A percentile compares a stretch with the other conserved stretches of the same genome.
These are phyloP conservation scores for Holacanthella duospinosa DNA, from an alignment of 2,888 invertebrate genomes.

Conservation along the genomic window DNA sequence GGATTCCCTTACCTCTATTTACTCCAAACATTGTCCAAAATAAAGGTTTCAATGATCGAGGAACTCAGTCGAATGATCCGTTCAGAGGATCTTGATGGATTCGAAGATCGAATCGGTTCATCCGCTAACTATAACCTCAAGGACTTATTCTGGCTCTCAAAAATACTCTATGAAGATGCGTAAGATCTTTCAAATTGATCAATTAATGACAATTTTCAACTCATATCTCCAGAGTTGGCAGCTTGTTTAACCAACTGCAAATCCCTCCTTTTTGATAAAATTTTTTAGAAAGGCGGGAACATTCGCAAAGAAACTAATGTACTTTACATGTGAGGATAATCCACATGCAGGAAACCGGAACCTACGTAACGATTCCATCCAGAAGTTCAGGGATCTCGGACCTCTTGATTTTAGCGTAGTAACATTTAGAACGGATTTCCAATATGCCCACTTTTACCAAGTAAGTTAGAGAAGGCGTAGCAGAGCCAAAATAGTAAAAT, in stretches of 20 bases:
- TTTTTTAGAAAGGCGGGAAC: slow-evolving; percentile 25
- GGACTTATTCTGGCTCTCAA: slow-evolving; percentile 30
- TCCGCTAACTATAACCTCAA: slow-evolving; percentile 22
- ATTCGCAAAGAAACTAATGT: slow-evolving; percentile 27
- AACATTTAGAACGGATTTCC: slow-evolving; percentile 26
- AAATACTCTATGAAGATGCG: slow-evolving; percentile 30
- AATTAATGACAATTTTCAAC: background rate
- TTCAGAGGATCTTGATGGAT: slow-evolving; percentile 23
- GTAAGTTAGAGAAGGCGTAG: background rate
- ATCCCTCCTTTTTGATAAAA: too few relatives aligned
- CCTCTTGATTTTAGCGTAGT: slow-evolving; percentile 28
- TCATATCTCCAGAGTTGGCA: background rate
- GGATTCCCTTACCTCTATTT: slow-evolving; percentile 26
- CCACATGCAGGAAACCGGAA: slow-evolving; percentile 23
- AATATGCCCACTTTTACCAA: slow-evolving; percentile 12
- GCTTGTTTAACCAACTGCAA: too few relatives aligned
- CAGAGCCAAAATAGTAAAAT: background rate
- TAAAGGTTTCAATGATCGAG: slow-evolving; percentile 27
- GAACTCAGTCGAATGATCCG: slow-evolving; percentile 21
- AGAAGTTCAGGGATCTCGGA: slow-evolving; percentile 32
- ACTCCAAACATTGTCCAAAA: slow-evolving; percentile 23
- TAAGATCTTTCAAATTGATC: slow-evolving; percentile 11
- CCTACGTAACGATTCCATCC: slow-evolving; percentile 14
- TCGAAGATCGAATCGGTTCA: slow-evolving; percentile 27
- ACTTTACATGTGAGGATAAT: slow-evolving; percentile 28